Evolutionary conservation across 2,888 invertebrate species (phyloP), one percentile per base, ranked within the genome.

Genomic region (Dinocampus coccinellae): DNA sequence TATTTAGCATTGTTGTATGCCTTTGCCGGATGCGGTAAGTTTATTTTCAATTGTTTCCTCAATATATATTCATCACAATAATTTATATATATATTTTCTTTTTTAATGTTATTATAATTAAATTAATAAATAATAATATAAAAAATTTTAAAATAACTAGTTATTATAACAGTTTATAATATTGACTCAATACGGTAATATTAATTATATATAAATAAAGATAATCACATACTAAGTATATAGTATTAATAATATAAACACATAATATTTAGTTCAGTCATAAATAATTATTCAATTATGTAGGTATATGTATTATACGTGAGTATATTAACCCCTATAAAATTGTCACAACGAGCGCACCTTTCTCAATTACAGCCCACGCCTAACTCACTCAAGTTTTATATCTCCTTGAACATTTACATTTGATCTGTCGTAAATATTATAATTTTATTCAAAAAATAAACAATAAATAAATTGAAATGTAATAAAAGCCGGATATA

Each of bases 21-120:
- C 34, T 57, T 57, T 36, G 36, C 39, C n/a, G 24, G 36, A 39
- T 20, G 26, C 20, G 53, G 66, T 66, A 57, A 66, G 66, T 66
- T 33, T 11, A 6, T 20, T n/a, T 52, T 47, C 33, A 34, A 58
- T 58, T 57, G n/a, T 29, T 33, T 53, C 16, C 13, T n/a, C 42
- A 11, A 42, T n/a, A n/a, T n/a, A 42, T 42, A 22, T 16, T 13
- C 9, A 16, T 53, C 10, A 53, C 20, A 20, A n/a, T 53, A 47
- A 16, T 47, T 16, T 1, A 1, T 16, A 4, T 16, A 6, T n/a
- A 47, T 16, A n/a, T 20, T 20, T n/a, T 7, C 4, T 16, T 16
- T 16, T 3, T n/a, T 16, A 16, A 39, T 16, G 7, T 16, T 47
- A 47, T 47, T 3, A 7, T 1, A 20, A 47, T 29, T 29, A 4